phyloP scores from a whole-genome alignment of 2,113 vertebrate species.

The Sorex araneus region DNA sequence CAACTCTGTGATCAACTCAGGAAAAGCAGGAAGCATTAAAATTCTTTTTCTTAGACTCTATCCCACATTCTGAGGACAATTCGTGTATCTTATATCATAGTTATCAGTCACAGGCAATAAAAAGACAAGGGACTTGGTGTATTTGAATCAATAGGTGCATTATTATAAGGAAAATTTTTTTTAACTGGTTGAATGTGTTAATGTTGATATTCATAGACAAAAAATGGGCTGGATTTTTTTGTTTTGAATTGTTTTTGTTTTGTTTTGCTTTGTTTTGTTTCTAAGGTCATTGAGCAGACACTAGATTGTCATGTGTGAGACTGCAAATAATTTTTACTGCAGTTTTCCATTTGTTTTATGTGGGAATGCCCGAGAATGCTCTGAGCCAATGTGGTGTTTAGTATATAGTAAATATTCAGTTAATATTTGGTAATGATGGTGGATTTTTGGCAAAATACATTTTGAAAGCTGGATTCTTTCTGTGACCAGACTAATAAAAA shows the following conservation, averaged over 20 bases:
- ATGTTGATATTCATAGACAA: background rate
- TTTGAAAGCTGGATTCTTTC: constrained; percentile 31
- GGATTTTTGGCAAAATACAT: constrained; percentile 8
- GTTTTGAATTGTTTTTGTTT: background rate
- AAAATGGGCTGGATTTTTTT: background rate
- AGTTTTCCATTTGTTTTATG: background rate
- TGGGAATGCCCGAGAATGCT: background rate
- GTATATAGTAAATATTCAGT: background rate
- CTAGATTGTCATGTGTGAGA: background rate
- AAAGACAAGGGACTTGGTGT: background rate
- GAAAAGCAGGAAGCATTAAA: constrained; percentile 37
- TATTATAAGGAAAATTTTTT: constrained; percentile 12
- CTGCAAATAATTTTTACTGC: background rate
- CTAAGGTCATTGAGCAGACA: background rate
- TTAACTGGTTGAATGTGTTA: background rate
- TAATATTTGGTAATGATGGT: constrained; percentile 34
- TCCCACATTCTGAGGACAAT: background rate
- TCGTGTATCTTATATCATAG: constrained; percentile 1
- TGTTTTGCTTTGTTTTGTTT: background rate
- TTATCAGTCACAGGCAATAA: background rate
- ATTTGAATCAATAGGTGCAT: background rate
- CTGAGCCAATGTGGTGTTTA: background rate
- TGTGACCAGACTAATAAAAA: constrained; percentile 36
- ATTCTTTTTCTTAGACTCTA: background rate
- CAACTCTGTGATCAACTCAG: constrained; percentile 56